Evolutionary conservation across 2,888 invertebrate genomes (phyloP).

Genomic region (Sarcophaga variegata): DNA sequence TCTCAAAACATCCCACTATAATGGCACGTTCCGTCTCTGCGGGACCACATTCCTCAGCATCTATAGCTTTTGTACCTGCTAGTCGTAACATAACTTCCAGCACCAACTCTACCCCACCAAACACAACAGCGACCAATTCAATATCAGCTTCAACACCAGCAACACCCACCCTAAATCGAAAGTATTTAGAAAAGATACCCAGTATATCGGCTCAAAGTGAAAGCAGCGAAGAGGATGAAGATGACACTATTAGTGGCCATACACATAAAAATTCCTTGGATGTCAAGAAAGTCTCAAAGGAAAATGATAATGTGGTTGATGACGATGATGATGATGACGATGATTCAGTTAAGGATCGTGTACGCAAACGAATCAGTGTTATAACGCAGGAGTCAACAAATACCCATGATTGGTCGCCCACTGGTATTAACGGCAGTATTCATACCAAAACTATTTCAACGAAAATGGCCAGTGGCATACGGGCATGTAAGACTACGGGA

Average conservation of each 20-base stretch:
- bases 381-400: slow-evolving; percentile 63
- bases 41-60: slow-evolving; percentile 38
- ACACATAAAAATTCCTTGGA: background rate
- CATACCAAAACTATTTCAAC: slow-evolving; percentile 65
- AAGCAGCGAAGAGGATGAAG: slow-evolving; percentile 62
- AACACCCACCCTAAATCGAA: slow-evolving; percentile 39
- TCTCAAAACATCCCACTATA: slow-evolving; percentile 49
- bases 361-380: slow-evolving; percentile 58
- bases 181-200: slow-evolving; percentile 60
- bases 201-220: slow-evolving; percentile 66
- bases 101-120: background rate
- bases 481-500: slow-evolving; percentile 60
- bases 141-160: slow-evolving; percentile 42
- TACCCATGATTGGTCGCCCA: slow-evolving; percentile 59
- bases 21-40: slow-evolving; percentile 53
- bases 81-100: background rate
- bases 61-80: background rate
- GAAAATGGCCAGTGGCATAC: slow-evolving; percentile 63
- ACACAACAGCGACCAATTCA: background rate
- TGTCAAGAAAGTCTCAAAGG: background rate
- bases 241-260: background rate
- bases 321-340: slow-evolving; percentile 45
- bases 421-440: slow-evolving; percentile 15
- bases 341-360: slow-evolving; percentile 45
- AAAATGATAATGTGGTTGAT: background rate